These are phyloP conservation scores for Antechinus flavipes DNA, from an alignment of 2,113 vertebrate species.

Conservation along the genomic window DNA sequence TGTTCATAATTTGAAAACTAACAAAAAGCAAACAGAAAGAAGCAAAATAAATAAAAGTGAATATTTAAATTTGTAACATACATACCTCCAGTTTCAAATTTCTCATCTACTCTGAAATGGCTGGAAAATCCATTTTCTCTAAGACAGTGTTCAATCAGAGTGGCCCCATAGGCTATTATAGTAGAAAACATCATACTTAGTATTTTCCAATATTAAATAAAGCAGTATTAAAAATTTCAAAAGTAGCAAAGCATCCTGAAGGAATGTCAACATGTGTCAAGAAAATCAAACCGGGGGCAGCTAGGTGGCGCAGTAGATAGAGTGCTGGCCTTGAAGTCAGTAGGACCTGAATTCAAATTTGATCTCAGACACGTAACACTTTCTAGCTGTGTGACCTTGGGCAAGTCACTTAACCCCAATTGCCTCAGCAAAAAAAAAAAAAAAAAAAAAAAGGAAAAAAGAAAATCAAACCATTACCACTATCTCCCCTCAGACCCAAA, in stretches of 20 bases:
- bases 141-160: constrained; percentile 96
- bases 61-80: constrained; percentile 39
- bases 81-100: constrained; percentile 86
- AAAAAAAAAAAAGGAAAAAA: not conserved
- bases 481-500: not conserved
- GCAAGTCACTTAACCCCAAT: too few species aligned
- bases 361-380: too few species aligned
- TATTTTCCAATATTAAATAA: constrained; percentile 44
- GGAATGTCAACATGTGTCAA: not conserved
- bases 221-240: not conserved
- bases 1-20: constrained; percentile 5
- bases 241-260: not conserved
- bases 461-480: not conserved
- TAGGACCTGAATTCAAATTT: too few species aligned
- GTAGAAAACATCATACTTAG: constrained; percentile 28
- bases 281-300: not conserved
- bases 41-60: constrained; percentile 27
- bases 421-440: too few species aligned
- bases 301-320: too few species aligned
- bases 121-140: constrained; percentile 90
- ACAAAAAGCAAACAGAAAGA: not conserved
- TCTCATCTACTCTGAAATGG: constrained; percentile 88
- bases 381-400: too few species aligned
- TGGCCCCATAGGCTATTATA: constrained; percentile 92
- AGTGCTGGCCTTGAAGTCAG: too few species aligned